Percentiles rank a stretch among this genome's conserved stretches.
These are phyloP conservation scores for Catocala sponsa DNA, from an alignment of 2,888 invertebrate species.

Conservation along the genomic window DNA sequence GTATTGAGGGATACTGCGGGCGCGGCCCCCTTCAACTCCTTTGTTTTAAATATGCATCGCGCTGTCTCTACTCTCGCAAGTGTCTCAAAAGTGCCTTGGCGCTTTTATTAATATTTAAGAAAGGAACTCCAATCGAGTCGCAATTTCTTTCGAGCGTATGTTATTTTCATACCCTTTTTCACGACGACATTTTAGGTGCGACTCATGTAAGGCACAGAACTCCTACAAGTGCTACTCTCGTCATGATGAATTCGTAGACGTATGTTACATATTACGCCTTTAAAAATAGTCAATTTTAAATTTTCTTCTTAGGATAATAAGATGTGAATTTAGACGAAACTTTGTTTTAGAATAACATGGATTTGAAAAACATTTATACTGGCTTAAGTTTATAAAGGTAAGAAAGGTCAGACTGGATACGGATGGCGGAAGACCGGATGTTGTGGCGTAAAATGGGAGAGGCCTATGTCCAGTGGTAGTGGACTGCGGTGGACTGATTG, in stretches of 20 bases:
- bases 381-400: too few species aligned
- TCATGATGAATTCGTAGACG: background rate
- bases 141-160: conserved; percentile 59
- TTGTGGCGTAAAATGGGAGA: too few species aligned
- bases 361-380: too few species aligned
- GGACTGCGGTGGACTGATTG: too few species aligned
- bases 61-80: conserved; percentile 71
- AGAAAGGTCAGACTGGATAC: too few species aligned
- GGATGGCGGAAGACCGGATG: too few species aligned
- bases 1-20: conserved; percentile 55
- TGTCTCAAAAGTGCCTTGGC: conserved; percentile 74
- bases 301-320: too few species aligned
- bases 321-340: too few species aligned
- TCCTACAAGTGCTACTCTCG: background rate
- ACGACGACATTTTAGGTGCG: conserved; percentile 19
- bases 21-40: conserved; percentile 53
- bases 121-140: conserved; percentile 73
- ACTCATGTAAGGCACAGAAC: conserved; percentile 4
- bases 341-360: too few species aligned
- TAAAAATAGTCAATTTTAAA: too few species aligned
- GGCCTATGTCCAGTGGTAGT: too few species aligned
- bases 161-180: conserved; percentile 41
- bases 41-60: conserved; percentile 82
- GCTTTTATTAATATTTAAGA: conserved; percentile 82
- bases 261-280: too few species aligned